Conservation (phyloP, 2,888 invertebrate genomes). For the Lissonota sp. region DNA sequence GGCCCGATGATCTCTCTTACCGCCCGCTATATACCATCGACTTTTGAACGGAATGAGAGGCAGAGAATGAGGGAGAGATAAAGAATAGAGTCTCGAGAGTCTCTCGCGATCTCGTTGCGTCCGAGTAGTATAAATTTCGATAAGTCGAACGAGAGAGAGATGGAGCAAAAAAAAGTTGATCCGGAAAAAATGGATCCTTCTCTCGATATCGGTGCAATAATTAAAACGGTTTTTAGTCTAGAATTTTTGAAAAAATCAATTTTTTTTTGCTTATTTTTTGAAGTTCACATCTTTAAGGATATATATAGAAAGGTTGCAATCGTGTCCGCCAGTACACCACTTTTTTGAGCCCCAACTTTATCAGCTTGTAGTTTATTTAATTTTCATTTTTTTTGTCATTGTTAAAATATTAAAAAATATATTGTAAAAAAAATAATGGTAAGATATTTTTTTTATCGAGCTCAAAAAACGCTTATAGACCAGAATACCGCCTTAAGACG, state of each 20-base stretch:
- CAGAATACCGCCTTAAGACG: constrained; percentile 34
- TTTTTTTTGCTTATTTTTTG: too few relatives aligned
- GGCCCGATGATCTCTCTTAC: constrained; percentile 68
- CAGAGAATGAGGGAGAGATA: constrained; percentile 31
- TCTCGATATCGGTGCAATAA: constrained; percentile 59
- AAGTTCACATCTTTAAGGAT: too few relatives aligned
- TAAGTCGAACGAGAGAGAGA: constrained; percentile 53
- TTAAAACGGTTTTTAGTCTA: constrained; percentile 54
- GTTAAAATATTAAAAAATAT: too few relatives aligned
- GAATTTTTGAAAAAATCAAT: too few relatives aligned
- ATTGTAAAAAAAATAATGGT: too few relatives aligned
- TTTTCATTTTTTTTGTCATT: too few relatives aligned
- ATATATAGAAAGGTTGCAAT: too few relatives aligned
- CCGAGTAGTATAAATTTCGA: constrained; percentile 62
- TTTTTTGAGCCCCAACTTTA: too few relatives aligned
- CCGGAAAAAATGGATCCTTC: constrained; percentile 48
- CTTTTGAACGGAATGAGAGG: constrained; percentile 47
- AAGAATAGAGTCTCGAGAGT: constrained; percentile 41
- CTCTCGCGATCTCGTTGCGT: constrained; percentile 55
- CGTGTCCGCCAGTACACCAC: too few relatives aligned
- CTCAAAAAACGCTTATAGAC: too few relatives aligned
- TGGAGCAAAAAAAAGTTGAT: background rate
- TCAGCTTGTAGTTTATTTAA: too few relatives aligned
- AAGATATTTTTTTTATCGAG: too few relatives aligned
- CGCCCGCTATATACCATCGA: constrained; percentile 64